phyloP scores from a whole-genome alignment of 2,113 vertebrate species.

The Terrapene triunguis region DNA sequence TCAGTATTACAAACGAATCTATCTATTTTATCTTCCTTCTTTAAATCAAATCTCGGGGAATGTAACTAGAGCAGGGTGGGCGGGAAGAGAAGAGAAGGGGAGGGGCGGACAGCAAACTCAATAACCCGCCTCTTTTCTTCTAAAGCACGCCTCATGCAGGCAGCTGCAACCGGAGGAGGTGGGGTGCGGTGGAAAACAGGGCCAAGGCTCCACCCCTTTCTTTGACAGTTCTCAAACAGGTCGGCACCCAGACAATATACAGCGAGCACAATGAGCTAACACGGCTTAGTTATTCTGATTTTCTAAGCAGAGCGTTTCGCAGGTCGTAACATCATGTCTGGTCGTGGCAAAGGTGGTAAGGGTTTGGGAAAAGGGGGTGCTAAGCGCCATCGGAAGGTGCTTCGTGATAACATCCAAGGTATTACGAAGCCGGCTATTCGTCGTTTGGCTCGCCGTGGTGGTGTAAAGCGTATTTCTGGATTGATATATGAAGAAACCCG shows the following conservation, averaged over 20 bases:
- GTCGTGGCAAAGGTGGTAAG: background rate
- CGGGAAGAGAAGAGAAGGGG: too few relatives aligned
- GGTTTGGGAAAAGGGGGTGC: constrained; percentile 65
- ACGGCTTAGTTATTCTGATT: fast-evolving
- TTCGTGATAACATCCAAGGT: constrained; percentile 73
- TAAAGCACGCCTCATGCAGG: background rate
- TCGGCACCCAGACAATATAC: fast-evolving
- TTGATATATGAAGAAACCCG: background rate
- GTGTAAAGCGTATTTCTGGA: background rate
- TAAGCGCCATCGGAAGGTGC: constrained; percentile 72
- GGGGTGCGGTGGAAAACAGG: background rate
- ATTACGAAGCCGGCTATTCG: background rate
- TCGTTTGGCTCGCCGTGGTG: background rate
- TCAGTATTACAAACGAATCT: too few relatives aligned
- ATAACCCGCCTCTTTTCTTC: background rate
- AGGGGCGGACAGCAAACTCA: too few relatives aligned
- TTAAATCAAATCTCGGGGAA: too few relatives aligned
- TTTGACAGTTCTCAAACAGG: background rate
- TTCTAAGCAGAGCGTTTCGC: fast-evolving
- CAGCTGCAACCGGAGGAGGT: background rate
- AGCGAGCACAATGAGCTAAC: fast-evolving
- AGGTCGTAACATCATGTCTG: background rate
- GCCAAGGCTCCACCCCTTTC: background rate
- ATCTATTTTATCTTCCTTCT: too few relatives aligned
- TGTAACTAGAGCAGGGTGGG: too few relatives aligned